Base-by-base conservation (phyloP, 2,113 vertebrate species). In the Pitta sordida region DNA sequence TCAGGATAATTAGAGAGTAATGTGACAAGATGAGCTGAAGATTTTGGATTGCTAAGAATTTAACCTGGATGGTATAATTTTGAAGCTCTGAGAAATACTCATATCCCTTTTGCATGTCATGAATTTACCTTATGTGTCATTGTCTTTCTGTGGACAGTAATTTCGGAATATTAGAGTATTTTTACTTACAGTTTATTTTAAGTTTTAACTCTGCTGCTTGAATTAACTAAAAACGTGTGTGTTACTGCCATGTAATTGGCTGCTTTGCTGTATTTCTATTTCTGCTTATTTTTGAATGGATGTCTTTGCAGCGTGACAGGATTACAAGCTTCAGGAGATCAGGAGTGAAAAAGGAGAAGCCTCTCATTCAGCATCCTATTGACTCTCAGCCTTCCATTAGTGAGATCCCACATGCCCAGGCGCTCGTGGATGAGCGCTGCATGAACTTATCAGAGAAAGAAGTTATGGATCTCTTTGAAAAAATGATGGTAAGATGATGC, bases 381-480 rank as follows among this genome's bases (percentile, higher is more conserved):
- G 99, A 99, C 95, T 97, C 99, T 27, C 98, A 98, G 77, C 97
- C 98, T 4, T 86, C 90, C 30, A 97, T 98, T 68, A 84, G 93
- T 11, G 99, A 99, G 80, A 97, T 99, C 83, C 99, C 99, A 0
- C 79, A 98, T 62, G 98, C 98, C 59, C 99, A 99, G 95, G 98
- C 98, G 1, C 97, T 99, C 17, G 98, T 98, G 37, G 99, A 99
- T 75, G 99, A 99, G 32, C 98, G 99, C 71, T 99, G 98, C 92
- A 97, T 98, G 98, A 99, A 99, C 94, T 98, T 99, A 84, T 99
- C 99, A 5, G 99, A 99, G 96, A 99, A 99, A 90, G 99, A 99
- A 98, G 99, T 99, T 60, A 97, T 98, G 94, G 99, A 99, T 97
- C 98, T 99, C 68, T 99, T 99, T 96, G 99, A 99, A 95, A 99